phyloP scores from a whole-genome alignment of 92 coral and sea anemone genomes.

The Hydrozoanthus gracilis region DNA sequence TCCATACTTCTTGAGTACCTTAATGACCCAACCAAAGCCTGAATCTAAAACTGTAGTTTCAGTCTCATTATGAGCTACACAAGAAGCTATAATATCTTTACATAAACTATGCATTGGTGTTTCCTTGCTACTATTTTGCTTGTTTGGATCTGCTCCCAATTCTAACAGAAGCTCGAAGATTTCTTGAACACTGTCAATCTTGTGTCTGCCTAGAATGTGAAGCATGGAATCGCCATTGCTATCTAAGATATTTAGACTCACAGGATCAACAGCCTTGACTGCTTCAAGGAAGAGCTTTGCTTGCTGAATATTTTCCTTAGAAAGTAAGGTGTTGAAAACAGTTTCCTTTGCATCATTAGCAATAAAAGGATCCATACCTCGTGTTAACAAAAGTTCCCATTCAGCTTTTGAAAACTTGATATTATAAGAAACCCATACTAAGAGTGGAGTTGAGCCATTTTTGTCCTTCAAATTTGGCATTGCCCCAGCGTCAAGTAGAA shows the following conservation, averaged over 20 bases:
- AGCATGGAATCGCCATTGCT: constrained; percentile 11
- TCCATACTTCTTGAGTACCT: not conserved
- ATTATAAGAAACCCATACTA: not conserved
- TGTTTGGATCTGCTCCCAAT: constrained; percentile 14
- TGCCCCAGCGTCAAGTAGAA: not conserved
- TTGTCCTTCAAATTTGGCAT: not conserved
- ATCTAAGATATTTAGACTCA: not conserved
- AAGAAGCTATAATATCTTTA: not conserved
- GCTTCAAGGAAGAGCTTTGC: constrained; percentile 15
- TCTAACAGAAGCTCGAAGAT: not conserved
- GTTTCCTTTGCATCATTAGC: constrained; percentile 7
- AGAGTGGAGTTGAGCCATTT: constrained; percentile 3
- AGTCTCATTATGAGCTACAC: too few species aligned
- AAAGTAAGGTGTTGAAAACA: constrained; percentile 1
- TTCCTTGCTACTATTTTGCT: not conserved
- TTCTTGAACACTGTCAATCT: constrained; percentile 11
- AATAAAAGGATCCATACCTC: constrained; percentile 16
- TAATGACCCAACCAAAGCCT: constrained; percentile 7
- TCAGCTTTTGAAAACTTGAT: not conserved
- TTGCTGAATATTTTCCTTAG: constrained; percentile 3
- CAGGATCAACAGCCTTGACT: not conserved
- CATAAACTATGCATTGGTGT: constrained; percentile 3
- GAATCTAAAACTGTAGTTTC: not conserved
- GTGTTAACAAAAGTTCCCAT: not conserved
- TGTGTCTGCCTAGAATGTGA: not conserved